Percentiles rank a stretch among this genome's conserved stretches.
phyloP scores from a whole-genome alignment of 2,113 vertebrate genomes.

The Beaufortia kweichowensis region DNA sequence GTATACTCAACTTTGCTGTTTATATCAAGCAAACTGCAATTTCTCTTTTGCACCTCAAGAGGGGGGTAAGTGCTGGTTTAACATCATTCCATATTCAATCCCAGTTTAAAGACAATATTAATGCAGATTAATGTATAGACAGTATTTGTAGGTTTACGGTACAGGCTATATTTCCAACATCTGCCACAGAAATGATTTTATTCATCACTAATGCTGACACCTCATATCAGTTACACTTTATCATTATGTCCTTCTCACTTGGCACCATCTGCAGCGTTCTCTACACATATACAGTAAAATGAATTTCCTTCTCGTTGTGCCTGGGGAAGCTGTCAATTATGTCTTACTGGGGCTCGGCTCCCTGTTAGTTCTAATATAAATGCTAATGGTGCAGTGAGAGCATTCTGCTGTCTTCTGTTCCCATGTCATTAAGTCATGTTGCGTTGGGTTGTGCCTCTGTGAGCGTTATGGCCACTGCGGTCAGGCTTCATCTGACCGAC shows the following conservation, averaged over 20 bases:
- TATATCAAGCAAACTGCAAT: not conserved
- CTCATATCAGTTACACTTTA: slow-evolving; percentile 7
- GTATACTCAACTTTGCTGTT: not conserved
- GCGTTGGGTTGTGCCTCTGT: slow-evolving; percentile 25
- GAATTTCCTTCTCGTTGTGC: slow-evolving; percentile 42
- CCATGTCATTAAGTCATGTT: slow-evolving; percentile 37
- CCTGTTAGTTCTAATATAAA: slow-evolving; percentile 64
- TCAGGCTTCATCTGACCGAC: not conserved
- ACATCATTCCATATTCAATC: not conserved
- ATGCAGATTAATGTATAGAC: not conserved
- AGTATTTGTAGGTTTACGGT: not conserved
- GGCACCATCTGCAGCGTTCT: slow-evolving; percentile 31
- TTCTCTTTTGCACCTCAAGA: slow-evolving; percentile 3
- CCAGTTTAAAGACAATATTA: not conserved
- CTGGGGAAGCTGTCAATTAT: slow-evolving; percentile 63
- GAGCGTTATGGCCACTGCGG: not conserved
- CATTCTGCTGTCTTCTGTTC: not conserved
- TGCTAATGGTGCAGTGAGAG: slow-evolving; percentile 63
- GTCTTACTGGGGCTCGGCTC: slow-evolving; percentile 35
- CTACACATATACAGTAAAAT: slow-evolving; percentile 5
- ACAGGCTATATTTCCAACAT: not conserved
- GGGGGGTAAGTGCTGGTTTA: not conserved
- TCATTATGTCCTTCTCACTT: slow-evolving; percentile 25
- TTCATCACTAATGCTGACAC: slow-evolving; percentile 5
- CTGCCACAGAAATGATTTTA: not conserved